Conservation (phyloP, 2,888 invertebrate genomes). For the Metellina segmentata region DNA sequence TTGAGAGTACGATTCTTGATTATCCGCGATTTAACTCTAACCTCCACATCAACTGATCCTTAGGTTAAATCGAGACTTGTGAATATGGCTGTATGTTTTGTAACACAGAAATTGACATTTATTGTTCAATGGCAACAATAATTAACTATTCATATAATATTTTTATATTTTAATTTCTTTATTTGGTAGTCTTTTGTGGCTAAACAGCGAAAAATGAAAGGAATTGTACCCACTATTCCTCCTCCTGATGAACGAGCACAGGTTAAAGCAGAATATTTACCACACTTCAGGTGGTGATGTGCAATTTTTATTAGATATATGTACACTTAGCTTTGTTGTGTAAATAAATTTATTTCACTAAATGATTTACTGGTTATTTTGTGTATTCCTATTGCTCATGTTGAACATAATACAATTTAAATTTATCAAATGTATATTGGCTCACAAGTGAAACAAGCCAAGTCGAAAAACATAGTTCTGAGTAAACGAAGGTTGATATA, state of each 20-base stretch:
- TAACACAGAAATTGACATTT: too few relatives aligned
- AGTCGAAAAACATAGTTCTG: too few relatives aligned
- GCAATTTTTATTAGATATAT: neutral
- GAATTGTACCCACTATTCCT: constrained; percentile 87
- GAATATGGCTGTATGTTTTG: too few relatives aligned
- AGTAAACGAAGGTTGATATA: too few relatives aligned
- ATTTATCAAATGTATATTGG: too few relatives aligned
- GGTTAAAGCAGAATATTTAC: constrained; percentile 85
- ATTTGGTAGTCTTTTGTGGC: constrained; percentile 83
- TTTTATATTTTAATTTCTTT: constrained; percentile 57
- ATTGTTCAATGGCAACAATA: neutral
- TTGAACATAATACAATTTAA: too few relatives aligned
- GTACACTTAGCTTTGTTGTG: neutral
- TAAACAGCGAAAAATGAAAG: constrained; percentile 84
- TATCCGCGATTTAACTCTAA: too few relatives aligned
- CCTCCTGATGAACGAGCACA: constrained; percentile 86
- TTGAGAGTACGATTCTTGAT: too few relatives aligned
- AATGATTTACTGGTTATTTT: neutral
- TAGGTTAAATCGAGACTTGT: too few relatives aligned
- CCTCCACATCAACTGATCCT: too few relatives aligned
- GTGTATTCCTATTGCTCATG: too few relatives aligned
- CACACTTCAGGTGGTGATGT: constrained; percentile 8
- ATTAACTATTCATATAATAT: neutral
- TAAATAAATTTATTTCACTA: neutral
- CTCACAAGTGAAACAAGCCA: too few relatives aligned